Percentiles rank a stretch among this genome's conserved stretches.
phyloP scores from a whole-genome alignment of 2,888 invertebrate genomes.

The Cantharis flavilabris region DNA sequence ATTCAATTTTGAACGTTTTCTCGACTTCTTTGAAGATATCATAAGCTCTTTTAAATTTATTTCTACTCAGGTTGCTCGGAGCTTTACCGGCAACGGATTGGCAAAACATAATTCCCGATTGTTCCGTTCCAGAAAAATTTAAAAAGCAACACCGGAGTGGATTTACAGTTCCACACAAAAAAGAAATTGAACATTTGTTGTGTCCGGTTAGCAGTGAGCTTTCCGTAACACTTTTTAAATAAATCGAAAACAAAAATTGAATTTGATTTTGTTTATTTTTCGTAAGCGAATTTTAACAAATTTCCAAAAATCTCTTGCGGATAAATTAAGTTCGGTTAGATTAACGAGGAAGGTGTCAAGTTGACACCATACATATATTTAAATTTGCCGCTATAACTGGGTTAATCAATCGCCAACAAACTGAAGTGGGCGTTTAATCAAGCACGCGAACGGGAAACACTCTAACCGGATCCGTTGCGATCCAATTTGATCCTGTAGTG shows the following conservation, averaged over 20 bases:
- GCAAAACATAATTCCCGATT: too few species aligned
- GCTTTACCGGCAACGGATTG: too few species aligned
- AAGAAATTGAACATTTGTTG: too few species aligned
- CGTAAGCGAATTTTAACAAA: not conserved
- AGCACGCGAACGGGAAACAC: constrained; percentile 31
- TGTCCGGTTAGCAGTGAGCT: not conserved
- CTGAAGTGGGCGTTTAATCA: constrained; percentile 27
- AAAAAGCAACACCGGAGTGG: too few species aligned
- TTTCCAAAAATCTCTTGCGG: not conserved
- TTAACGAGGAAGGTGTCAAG: not conserved
- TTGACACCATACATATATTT: not conserved
- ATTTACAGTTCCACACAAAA: not conserved
- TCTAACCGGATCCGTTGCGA: constrained; percentile 30
- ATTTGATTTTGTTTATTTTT: not conserved
- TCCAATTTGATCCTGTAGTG: constrained; percentile 29
- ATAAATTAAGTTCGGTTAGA: not conserved
- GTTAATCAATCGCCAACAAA: constrained; percentile 27
- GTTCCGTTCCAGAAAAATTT: too few species aligned
- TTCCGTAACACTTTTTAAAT: not conserved
- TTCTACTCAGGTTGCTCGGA: not conserved
- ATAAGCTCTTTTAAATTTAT: not conserved
- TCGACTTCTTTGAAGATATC: not conserved
- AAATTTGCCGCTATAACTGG: constrained; percentile 13
- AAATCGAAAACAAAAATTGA: not conserved
- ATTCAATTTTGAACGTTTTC: not conserved